Base-by-base conservation (phyloP, 2,888 invertebrate species). In the Cheilosia scutellata region DNA sequence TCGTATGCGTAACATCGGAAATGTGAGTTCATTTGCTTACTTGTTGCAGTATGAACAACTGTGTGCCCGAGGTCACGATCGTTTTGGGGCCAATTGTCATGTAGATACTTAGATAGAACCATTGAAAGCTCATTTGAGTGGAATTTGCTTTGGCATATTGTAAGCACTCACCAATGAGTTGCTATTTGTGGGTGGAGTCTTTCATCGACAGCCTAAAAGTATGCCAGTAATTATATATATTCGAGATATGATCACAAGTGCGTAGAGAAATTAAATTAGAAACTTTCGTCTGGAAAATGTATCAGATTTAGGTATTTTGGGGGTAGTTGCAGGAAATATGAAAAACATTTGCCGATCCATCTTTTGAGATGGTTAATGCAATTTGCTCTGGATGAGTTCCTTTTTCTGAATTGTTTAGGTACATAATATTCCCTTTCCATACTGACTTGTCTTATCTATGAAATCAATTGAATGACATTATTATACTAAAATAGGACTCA, bases 131-230 rank as follows among this genome's bases (percentile, higher is more conserved):
- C 53, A 1, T 27, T 68, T 37, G 65, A 63, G 65, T 66, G 71
- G 1, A 42, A 44, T 58, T 13, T 37, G 27, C n/a, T 40, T 3
- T 9, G 7, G 20, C n/a, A 47, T 5, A 2, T 4, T 20, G 11
- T 51, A 33, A 47, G 42, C 62, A 33, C 40, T 68, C 51, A 29
- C 11, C 7, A 57, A 20, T 78, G 74, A 65, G 79, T 62, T 11
- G 33, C 11, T 63, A 16, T 51, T 9, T n/a, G 58, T 79, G 75
- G 79, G 79, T 58, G 74, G 75, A 65, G 40, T 62, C 20, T 51
- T 29, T 57, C 20, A 27, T 27, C 2, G n/a, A 25, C 65, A 25
- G 79, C 80, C 84, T 80, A 80, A 49, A 84, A 84, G 80, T 84
- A 79, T 75, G 71, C 80, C 20, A 47, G 31, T 4, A 55, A 53